A percentile compares a stretch with the other conserved stretches of the same genome.
Conservation (phyloP, 1,140 invertebrate species). For the Scylla paramamosain region DNA sequence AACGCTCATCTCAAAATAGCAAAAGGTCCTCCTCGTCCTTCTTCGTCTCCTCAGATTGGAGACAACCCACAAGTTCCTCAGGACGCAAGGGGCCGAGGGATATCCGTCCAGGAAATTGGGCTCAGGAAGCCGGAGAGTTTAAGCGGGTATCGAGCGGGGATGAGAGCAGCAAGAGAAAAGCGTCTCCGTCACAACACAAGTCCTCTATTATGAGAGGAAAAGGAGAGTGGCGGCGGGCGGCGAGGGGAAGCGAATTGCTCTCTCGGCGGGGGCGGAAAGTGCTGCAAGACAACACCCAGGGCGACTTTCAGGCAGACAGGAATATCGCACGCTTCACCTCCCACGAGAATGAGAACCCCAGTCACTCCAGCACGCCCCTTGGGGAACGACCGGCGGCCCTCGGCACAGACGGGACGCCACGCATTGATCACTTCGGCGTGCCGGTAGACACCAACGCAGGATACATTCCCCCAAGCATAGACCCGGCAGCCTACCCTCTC, state of each 20-base stretch:
- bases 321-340: background rate
- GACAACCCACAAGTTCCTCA: background rate
- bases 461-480: background rate
- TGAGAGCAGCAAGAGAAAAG: constrained; percentile 6
- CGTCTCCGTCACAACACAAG: background rate
- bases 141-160: background rate
- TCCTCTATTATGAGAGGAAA: background rate
- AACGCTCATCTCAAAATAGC: background rate
- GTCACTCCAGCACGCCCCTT: background rate
- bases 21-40: background rate
- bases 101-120: constrained; percentile 10
- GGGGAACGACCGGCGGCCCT: background rate
- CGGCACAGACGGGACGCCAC: background rate
- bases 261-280: background rate
- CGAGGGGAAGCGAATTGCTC: background rate
- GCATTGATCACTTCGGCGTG: background rate
- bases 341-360: background rate
- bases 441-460: background rate
- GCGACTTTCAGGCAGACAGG: background rate
- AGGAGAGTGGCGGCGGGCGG: background rate
- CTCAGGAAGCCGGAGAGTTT: background rate
- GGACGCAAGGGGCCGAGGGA: background rate
- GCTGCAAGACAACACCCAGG: background rate
- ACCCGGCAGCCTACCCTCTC: background rate
- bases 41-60: background rate